Conservation (phyloP, 1,140 invertebrate species). For the Homarus americanus region DNA sequence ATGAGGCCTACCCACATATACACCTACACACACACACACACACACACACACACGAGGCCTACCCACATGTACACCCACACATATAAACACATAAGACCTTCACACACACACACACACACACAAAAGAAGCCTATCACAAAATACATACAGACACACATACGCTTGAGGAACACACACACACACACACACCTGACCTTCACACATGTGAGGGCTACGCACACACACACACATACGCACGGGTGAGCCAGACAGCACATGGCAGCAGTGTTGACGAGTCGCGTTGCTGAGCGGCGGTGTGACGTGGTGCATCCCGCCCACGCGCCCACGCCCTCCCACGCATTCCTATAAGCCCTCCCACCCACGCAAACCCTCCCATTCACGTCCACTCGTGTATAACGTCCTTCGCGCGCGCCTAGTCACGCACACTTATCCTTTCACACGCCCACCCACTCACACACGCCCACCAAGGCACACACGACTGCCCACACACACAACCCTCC, state of each 20-base stretch:
- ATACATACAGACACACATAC: not conserved
- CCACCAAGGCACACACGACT: too few relatives aligned
- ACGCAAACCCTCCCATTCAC: too few relatives aligned
- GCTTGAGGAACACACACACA: not conserved
- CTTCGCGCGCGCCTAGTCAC: too few relatives aligned
- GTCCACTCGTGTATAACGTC: too few relatives aligned
- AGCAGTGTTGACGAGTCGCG: too few relatives aligned
- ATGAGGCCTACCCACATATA: not conserved
- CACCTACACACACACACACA: not conserved
- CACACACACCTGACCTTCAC: not conserved
- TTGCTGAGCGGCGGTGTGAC: too few relatives aligned
- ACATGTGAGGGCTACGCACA: not conserved
- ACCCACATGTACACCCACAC: not conserved
- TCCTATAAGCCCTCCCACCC: too few relatives aligned
- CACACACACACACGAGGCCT: not conserved
- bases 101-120: not conserved
- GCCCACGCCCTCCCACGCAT: too few relatives aligned
- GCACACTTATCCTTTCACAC: not conserved
- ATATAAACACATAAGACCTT: not conserved
- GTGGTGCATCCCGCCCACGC: too few relatives aligned
- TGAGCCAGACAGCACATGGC: too few relatives aligned
- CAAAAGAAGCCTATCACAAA: not conserved
- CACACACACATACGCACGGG: constrained; percentile 3
- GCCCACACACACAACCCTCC: too few relatives aligned
- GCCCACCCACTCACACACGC: too few relatives aligned